Percentiles rank a stretch among this genome's conserved stretches.
Evolutionary conservation across 1,140 invertebrate species (phyloP).

Genomic region (Pseudobourletiella spinata): DNA sequence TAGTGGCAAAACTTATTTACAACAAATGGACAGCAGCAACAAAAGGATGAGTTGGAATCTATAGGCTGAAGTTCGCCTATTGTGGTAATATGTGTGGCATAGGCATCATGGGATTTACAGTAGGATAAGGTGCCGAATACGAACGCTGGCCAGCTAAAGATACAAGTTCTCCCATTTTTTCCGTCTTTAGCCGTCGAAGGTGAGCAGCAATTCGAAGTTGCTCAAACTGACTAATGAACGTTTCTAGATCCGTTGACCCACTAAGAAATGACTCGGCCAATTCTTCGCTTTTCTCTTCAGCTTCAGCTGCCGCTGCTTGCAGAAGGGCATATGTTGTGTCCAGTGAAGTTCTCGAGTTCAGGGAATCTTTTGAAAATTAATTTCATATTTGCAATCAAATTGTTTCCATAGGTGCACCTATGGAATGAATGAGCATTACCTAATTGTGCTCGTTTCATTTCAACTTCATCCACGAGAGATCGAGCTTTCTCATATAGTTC

Average conservation of each 20-base stretch:
- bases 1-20: too few species aligned
- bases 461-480: constrained; percentile 54
- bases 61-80: too few species aligned
- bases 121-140: constrained; percentile 44
- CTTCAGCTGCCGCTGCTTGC: constrained; percentile 73
- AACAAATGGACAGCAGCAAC: too few species aligned
- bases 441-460: constrained; percentile 45
- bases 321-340: constrained; percentile 73
- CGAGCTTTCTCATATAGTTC: constrained; percentile 59
- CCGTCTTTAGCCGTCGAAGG: constrained; percentile 68
- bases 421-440: constrained; percentile 28
- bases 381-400: constrained; percentile 5
- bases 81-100: too few species aligned
- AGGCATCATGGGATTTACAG: constrained; percentile 46
- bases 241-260: constrained; percentile 61
- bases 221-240: constrained; percentile 68
- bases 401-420: not conserved
- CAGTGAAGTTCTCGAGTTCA: constrained; percentile 55
- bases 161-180: constrained; percentile 73
- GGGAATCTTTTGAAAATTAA: constrained; percentile 51
- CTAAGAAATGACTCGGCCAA: constrained; percentile 65
- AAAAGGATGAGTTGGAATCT: too few species aligned
- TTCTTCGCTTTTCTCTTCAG: constrained; percentile 77
- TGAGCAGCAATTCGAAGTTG: constrained; percentile 65
- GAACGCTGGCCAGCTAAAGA: constrained; percentile 41